These are phyloP conservation scores for Microcebus lehilahytsara DNA, from an alignment of 2,113 vertebrate species.

Conservation along the genomic window DNA sequence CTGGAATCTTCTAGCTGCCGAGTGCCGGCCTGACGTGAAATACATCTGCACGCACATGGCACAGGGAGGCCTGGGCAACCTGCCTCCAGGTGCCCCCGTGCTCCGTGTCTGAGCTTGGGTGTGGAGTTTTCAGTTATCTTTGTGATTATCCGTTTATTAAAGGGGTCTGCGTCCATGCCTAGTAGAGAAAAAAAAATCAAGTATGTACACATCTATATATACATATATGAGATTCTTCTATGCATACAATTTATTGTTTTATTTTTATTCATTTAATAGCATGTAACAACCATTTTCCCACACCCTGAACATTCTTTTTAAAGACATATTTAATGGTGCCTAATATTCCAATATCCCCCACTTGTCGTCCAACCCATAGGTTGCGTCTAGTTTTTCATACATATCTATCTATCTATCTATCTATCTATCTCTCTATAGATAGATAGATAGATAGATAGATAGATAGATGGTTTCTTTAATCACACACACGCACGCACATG, in stretches of 20 bases:
- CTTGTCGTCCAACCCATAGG: neutral
- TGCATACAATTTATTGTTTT: neutral
- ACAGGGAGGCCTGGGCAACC: slow-evolving; percentile 40
- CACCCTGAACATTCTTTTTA: neutral
- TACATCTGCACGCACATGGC: slow-evolving; percentile 49
- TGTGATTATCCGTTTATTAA: neutral
- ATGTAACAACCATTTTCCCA: neutral
- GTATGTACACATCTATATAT: neutral
- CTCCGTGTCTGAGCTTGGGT: neutral
- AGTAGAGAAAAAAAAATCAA: neutral
- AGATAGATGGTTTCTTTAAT: neutral
- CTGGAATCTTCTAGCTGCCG: slow-evolving; percentile 35
- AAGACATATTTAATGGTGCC: no score
- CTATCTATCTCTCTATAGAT: no score
- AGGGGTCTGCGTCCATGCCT: neutral
- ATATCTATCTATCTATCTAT: no score
- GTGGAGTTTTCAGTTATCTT: neutral
- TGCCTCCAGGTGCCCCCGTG: slow-evolving; percentile 4
- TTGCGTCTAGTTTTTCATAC: neutral
- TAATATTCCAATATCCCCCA: neutral
- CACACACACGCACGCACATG: no score
- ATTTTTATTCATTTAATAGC: neutral
- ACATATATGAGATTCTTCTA: neutral
- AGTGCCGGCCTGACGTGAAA: slow-evolving; percentile 58
- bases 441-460: no score